Percentiles rank a stretch among this genome's conserved stretches.
phyloP scores from a whole-genome alignment of 2,113 vertebrate genomes.

The Lanius collurio region DNA sequence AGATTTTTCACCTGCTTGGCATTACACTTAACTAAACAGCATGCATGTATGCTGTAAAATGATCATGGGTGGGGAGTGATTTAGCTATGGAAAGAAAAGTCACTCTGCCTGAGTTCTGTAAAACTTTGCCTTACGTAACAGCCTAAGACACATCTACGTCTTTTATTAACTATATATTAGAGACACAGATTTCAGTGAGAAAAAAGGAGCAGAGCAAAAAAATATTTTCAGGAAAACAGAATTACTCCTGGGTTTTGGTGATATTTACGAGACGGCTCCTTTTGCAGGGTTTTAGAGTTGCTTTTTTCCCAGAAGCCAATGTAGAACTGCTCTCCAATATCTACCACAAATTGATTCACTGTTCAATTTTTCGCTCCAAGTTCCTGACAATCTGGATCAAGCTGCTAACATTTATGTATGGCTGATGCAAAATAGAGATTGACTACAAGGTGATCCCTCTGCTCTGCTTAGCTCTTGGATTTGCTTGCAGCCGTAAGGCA shows the following conservation, averaged over 20 bases:
- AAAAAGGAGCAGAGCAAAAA: background rate
- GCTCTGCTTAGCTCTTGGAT: background rate
- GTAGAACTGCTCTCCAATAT: background rate
- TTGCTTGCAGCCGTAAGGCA: background rate
- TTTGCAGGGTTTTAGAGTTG: background rate
- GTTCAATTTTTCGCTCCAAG: background rate
- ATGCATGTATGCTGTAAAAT: background rate
- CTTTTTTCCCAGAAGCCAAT: background rate
- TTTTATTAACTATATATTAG: background rate
- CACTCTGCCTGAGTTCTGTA: background rate
- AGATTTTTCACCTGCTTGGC: background rate
- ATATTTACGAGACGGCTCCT: background rate
- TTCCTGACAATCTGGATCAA: background rate
- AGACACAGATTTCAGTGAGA: background rate
- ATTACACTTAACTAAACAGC: background rate
- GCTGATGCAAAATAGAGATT: background rate
- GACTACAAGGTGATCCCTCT: background rate
- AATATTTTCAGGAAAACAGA: background rate
- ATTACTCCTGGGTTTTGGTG: background rate
- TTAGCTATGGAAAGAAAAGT: background rate
- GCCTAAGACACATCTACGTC: background rate
- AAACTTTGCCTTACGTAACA: background rate
- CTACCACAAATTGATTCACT: background rate
- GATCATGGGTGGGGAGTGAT: background rate
- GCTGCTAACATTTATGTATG: background rate